Conservation (phyloP, 2,113 vertebrate genomes). For the Hystrix cristata region DNA sequence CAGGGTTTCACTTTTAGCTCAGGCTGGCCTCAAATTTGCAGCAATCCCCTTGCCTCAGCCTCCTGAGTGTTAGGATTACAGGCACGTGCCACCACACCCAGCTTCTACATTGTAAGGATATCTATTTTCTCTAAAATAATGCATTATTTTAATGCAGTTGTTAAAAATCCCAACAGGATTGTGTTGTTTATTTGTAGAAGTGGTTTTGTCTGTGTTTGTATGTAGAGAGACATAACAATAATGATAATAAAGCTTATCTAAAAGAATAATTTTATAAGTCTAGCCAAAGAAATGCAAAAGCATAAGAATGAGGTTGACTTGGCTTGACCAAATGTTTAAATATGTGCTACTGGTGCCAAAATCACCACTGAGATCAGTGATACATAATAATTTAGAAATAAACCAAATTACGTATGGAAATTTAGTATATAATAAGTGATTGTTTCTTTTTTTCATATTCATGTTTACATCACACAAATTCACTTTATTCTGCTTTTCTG, state of each 20-base stretch:
- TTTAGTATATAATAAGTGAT: not conserved
- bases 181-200: not conserved
- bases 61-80: not conserved
- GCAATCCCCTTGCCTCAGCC: not conserved
- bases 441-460: conserved; percentile 5
- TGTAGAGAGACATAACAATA: conserved; percentile 3
- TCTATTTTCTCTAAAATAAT: conserved; percentile 32
- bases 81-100: not conserved
- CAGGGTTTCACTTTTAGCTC: not conserved
- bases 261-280: conserved; percentile 28
- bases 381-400: not conserved
- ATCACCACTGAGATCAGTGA: not conserved
- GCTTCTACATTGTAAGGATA: not conserved
- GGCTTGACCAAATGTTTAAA: conserved; percentile 13
- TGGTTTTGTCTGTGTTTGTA: not conserved
- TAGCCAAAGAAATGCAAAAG: not conserved
- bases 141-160: not conserved
- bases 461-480: conserved; percentile 61
- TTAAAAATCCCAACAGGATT: not conserved
- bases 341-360: not conserved
- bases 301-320: not conserved
- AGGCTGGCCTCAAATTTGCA: not conserved
- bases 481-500: conserved; percentile 50
- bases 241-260: conserved; percentile 45
- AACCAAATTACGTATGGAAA: conserved; percentile 42